phyloP scores from a whole-genome alignment of 2,888 invertebrate species.

The Orthonevra nobilis region DNA sequence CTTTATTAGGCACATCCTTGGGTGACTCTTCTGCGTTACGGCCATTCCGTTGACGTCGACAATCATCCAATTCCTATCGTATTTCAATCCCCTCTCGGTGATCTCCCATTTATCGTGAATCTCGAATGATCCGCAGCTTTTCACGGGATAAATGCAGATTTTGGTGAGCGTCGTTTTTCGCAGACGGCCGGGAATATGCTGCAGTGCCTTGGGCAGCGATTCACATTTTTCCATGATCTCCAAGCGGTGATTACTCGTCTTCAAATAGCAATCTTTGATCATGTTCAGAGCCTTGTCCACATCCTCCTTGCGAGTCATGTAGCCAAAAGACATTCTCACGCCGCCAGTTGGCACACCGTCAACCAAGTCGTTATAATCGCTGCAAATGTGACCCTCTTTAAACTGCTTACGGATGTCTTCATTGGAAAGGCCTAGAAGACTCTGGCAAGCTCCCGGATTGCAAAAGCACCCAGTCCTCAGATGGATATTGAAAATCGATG shows the following conservation, averaged over 20 bases:
- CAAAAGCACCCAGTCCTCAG: slow-evolving; percentile 97
- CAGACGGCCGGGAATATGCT: slow-evolving; percentile 73
- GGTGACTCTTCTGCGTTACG: slow-evolving; percentile 92
- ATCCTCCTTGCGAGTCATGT: slow-evolving; percentile 89
- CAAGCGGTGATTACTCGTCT: slow-evolving; percentile 71
- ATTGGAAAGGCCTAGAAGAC: slow-evolving; percentile 86
- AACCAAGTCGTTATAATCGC: slow-evolving; percentile 92
- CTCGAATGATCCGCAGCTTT: slow-evolving; percentile 92
- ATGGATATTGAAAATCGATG: slow-evolving; percentile 91
- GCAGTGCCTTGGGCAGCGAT: slow-evolving; percentile 74
- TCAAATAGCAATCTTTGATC: slow-evolving; percentile 88
- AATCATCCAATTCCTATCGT: slow-evolving; percentile 97
- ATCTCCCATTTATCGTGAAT: slow-evolving; percentile 86
- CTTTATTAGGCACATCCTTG: slow-evolving; percentile 88
- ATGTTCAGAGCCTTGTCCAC: slow-evolving; percentile 87
- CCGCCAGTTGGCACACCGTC: slow-evolving; percentile 95
- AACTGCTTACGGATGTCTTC: slow-evolving; percentile 88
- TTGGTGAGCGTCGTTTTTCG: slow-evolving; percentile 76
- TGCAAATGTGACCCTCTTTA: slow-evolving; percentile 94
- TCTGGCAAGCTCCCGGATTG: slow-evolving; percentile 96
- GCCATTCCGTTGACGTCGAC: slow-evolving; percentile 89
- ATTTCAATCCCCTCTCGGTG: slow-evolving; percentile 88
- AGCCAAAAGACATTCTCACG: slow-evolving; percentile 94
- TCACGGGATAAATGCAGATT: slow-evolving; percentile 91
- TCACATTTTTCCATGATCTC: slow-evolving; percentile 71